These are phyloP conservation scores for Lagorchestes hirsutus DNA, from an alignment of 2,797 vertebrate species.

Conservation along the genomic window DNA sequence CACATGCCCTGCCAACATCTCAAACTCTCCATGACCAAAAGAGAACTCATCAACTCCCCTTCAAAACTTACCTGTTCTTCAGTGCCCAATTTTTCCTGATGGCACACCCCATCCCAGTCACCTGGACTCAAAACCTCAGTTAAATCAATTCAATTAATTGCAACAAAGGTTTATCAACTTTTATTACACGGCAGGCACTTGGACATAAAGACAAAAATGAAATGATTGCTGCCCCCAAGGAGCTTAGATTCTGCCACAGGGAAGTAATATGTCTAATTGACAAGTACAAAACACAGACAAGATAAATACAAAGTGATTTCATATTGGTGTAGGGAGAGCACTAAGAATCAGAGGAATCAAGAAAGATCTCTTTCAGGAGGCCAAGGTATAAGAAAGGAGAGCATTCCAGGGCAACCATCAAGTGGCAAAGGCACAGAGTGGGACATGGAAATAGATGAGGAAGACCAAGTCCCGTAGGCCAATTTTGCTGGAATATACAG, in stretches of 20 bases:
- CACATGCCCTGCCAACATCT: neutral
- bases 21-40: neutral
- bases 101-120: neutral
- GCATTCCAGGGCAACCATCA: neutral
- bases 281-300: neutral
- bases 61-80: neutral
- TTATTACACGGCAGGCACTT: neutral
- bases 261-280: neutral
- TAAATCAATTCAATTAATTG: neutral
- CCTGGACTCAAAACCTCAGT: neutral
- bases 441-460: neutral
- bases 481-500: neutral
- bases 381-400: neutral
- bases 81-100: neutral
- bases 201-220: neutral
- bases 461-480: neutral
- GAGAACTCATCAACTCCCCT: neutral
- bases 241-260: neutral
- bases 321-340: neutral
- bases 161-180: neutral
- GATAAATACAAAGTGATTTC: neutral
- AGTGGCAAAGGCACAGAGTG: neutral
- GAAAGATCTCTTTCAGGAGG: neutral
- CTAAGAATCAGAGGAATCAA: neutral
- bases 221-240: neutral